Evolutionary conservation across 1,140 invertebrate genomes (phyloP).

Genomic region (Chionoecetes opilio): DNA sequence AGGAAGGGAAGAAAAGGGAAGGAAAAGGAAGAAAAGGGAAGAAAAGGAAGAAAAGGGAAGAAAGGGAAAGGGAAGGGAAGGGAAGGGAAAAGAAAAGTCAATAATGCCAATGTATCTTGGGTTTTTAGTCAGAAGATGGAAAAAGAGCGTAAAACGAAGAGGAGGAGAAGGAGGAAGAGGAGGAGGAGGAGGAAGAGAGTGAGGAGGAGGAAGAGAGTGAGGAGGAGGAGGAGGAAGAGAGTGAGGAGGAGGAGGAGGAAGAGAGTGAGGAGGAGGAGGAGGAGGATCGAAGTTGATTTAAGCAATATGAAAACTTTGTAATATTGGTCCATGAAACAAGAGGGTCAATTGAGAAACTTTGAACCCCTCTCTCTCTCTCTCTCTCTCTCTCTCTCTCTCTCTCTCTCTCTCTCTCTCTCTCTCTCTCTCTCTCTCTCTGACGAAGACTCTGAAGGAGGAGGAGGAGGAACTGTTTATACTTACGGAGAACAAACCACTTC

Average conservation of each 20-base stretch:
- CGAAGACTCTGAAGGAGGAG: background rate
- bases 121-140: too few relatives aligned
- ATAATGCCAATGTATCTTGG: too few relatives aligned
- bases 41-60: background rate
- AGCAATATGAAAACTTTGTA: conserved; percentile 11
- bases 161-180: background rate
- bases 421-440: background rate
- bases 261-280: background rate
- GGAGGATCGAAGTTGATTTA: conserved; percentile 40
- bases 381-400: background rate
- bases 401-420: background rate
- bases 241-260: background rate
- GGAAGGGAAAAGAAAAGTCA: background rate
- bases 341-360: conserved; percentile 39
- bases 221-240: background rate
- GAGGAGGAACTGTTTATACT: too few relatives aligned
- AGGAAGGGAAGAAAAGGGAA: background rate
- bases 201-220: background rate
- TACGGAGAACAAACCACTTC: too few relatives aligned
- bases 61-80: background rate
- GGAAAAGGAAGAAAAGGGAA: background rate
- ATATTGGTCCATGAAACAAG: conserved; percentile 52
- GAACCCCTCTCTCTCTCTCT: background rate
- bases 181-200: background rate
- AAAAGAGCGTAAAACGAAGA: background rate